Evolutionary conservation across 2,797 vertebrate genomes (phyloP), one percentile per base, ranked within the genome.

Genomic region (Gymnothorax reevesii): DNA sequence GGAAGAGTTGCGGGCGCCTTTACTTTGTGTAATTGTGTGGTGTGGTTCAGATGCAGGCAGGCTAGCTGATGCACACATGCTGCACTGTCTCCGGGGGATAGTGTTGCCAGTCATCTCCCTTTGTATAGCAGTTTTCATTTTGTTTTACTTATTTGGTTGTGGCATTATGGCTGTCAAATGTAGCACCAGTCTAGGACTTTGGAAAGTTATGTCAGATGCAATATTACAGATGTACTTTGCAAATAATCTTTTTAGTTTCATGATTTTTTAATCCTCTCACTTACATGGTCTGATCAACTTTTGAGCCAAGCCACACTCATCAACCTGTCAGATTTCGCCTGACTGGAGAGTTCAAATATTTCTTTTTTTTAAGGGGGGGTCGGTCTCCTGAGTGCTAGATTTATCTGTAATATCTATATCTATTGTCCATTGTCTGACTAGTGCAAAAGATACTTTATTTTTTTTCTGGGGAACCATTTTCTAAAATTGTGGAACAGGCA

Each of bases 401-500:
- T 42, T 42, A 42, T 42, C 33, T 42, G 33, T 42, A 42, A 42
- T 42, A 42, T 42, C 33, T 42, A 42, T 42, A 42, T 42, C 33
- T 42, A 42, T 42, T 42, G 33, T 42, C 33, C 33, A 42, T 42
- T 42, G 33, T 42, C 33, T 86, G 87, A 88, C 84, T 57, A n/a
- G 84, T 85, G 73, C 15, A 22, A 84, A 86, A 87, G 87, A 22
- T 80, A 57, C 57, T 57, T 87, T 62, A 57, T 87, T 85, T 88
- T 15, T 15, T 84, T 71, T 62, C 17, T 57, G 69, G 64, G 25
- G 77, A 49, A 42, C 33, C 83, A 62, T 79, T 86, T 80, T 59
- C 85, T 17, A 80, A 27, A 84, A 89, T 87, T 83, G 42, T 69
- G 42, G 75, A 42, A 75, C 62, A 82, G 85, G 57, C 64, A 57